A percentile compares a stretch with the other conserved stretches of the same genome.
phyloP scores from a whole-genome alignment of 2,797 vertebrate genomes.

The Caiman crocodilus region DNA sequence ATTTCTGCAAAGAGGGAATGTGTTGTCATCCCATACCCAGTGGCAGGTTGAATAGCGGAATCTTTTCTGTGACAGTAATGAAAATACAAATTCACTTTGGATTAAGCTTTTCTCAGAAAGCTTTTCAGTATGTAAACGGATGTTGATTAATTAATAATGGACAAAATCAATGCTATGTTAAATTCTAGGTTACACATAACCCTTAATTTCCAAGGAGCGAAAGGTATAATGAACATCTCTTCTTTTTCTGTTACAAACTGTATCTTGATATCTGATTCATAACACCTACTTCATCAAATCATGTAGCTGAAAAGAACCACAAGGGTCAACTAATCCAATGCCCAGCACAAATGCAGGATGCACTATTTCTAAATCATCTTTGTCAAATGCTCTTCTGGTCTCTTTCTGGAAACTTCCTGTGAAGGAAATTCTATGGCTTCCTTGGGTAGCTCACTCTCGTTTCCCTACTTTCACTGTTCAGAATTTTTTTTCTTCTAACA shows the following conservation, averaged over 20 bases:
- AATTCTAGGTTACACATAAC: slow-evolving; percentile 6
- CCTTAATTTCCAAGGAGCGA: neutral
- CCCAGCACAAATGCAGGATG: too few species aligned
- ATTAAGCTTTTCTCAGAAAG: neutral
- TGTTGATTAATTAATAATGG: neutral
- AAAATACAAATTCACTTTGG: accelerated
- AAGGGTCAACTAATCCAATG: too few species aligned
- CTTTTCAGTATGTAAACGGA: neutral
- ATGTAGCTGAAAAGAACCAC: neutral
- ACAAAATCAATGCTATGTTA: neutral
- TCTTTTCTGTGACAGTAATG: accelerated
- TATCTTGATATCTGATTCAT: neutral
- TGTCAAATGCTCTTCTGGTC: too few species aligned
- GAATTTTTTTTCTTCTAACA: too few species aligned
- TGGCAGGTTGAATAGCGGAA: accelerated
- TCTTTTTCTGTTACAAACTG: neutral
- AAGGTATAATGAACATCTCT: neutral
- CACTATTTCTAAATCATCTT: too few species aligned
- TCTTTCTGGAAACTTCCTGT: too few species aligned
- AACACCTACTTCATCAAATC: neutral
- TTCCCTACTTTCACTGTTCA: too few species aligned
- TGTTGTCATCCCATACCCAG: neutral
- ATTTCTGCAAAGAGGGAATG: neutral
- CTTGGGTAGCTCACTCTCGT: too few species aligned
- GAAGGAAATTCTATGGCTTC: too few species aligned